These are phyloP conservation scores for Tiphia femorata DNA, from an alignment of 2,888 invertebrate species.

Conservation along the genomic window DNA sequence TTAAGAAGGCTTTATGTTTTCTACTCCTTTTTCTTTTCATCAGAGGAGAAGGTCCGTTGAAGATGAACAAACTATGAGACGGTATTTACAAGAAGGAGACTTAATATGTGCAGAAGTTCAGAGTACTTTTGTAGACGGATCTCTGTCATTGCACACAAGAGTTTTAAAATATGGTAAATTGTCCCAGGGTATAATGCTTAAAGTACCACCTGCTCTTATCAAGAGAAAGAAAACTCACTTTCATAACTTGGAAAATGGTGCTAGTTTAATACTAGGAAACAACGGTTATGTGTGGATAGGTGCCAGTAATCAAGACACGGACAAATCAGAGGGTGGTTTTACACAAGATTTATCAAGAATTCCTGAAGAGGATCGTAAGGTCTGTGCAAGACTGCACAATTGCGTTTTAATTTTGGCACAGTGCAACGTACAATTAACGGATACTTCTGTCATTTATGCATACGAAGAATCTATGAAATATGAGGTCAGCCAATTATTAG, in stretches of 20 bases:
- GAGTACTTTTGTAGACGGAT: slow-evolving; percentile 90
- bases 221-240: slow-evolving; percentile 96
- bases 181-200: slow-evolving; percentile 88
- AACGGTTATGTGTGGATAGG: slow-evolving; percentile 97
- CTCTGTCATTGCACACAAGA: slow-evolving; percentile 93
- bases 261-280: slow-evolving; percentile 93
- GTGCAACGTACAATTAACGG: slow-evolving; percentile 90
- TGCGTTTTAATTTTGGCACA: slow-evolving; percentile 89
- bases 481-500: slow-evolving; percentile 80
- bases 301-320: slow-evolving; percentile 76
- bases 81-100: slow-evolving; percentile 94
- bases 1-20: slow-evolving; percentile 2
- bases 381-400: slow-evolving; percentile 90
- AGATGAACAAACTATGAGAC: slow-evolving; percentile 98
- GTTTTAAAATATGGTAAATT: slow-evolving; percentile 98
- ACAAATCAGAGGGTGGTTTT: slow-evolving; percentile 80
- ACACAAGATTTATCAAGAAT: slow-evolving; percentile 80
- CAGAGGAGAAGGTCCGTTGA: slow-evolving; percentile 91
- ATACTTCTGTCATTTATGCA: slow-evolving; percentile 91
- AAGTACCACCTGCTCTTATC: slow-evolving; percentile 92
- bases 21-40: no score
- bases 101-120: slow-evolving; percentile 98
- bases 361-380: slow-evolving; percentile 80
- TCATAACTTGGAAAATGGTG: slow-evolving; percentile 92
- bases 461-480: slow-evolving; percentile 92